Evolutionary conservation across 2,888 invertebrate genomes (phyloP), one percentile per base, ranked within the genome.

Genomic region (Oligia latruncula): DNA sequence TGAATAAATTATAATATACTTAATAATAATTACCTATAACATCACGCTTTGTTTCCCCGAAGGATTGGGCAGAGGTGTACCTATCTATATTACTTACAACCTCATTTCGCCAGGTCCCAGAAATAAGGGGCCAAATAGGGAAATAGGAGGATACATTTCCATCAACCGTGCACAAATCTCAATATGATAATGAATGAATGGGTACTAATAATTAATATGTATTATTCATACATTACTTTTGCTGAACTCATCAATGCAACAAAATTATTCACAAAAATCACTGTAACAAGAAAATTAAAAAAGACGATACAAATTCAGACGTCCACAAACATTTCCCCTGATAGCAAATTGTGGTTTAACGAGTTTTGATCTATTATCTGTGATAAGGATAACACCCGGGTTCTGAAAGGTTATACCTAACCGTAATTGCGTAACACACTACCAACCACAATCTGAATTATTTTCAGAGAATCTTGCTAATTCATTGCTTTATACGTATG

Each of bases 301-400:
- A 60, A 20, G 5, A 58, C 23, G 20, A 35, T 35, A 67, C 15
- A 64, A 15, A 70, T 71, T 76, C 58, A 52, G 77, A 71, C 66
- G 64, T 78, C 66, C 66, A 75, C 65, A 76, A 79, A 80, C 77
- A 75, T 55, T 40, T 1, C 17, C 13, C 13, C 3, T n/a, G 20
- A 35, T 75, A 43, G 15, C 43, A 74, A 43, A 82, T 43, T 35
- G 43, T 66, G 49, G 58, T 58, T 68, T 64, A 78, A 79, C 23
- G 17, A 52, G 4, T n/a, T 23, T 67, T 60, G 29, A 9, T 60
- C 60, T n/a, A 13, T 29, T 49, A 77, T 20, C 35, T 60, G 35
- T 62, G 35, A 29, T 29, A 29, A 29, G 29, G 29, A 2, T 46
- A 35, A 49, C 23, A 70, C 11, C 2, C 17, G 35, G 70, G 13